A percentile compares a stretch with the other conserved stretches of the same genome.
phyloP scores from a whole-genome alignment of 2,797 vertebrate genomes.

The Aeoliscus strigatus region DNA sequence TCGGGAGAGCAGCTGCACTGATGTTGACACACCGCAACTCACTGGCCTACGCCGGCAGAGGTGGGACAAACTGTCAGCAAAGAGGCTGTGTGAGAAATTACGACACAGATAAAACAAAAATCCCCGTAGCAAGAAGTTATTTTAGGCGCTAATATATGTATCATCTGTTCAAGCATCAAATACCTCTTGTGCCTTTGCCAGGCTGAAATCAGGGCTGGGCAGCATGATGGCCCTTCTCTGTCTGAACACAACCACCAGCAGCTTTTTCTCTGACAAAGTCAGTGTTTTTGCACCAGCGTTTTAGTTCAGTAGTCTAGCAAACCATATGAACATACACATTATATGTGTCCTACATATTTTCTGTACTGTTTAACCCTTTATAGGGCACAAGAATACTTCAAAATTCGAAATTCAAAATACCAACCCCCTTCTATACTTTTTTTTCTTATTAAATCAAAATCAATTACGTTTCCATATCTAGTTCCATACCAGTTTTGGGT shows the following conservation, averaged over 20 bases:
- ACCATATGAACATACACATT: too few species aligned
- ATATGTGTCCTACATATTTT: too few species aligned
- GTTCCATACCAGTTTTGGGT: too few species aligned
- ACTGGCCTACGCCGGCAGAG: slow-evolving; percentile 30
- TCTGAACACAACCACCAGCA: too few species aligned
- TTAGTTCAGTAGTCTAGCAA: too few species aligned
- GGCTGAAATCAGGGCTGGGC: neutral
- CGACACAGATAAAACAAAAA: slow-evolving; percentile 8
- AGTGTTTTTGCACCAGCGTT: neutral
- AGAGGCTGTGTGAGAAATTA: slow-evolving; percentile 22
- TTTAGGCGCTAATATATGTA: neutral
- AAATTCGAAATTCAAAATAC: too few species aligned
- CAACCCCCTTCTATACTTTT: too few species aligned
- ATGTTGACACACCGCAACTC: slow-evolving; percentile 25
- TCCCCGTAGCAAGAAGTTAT: neutral
- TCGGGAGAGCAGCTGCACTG: slow-evolving; percentile 33
- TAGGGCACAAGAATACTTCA: too few species aligned
- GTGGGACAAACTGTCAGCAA: slow-evolving; percentile 29
- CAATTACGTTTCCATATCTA: too few species aligned
- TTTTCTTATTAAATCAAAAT: too few species aligned
- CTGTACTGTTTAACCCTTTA: too few species aligned
- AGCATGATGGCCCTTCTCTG: neutral
- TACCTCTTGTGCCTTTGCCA: neutral
- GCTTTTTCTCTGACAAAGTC: neutral
- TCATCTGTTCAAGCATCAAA: neutral